Evolutionary conservation across 2,888 invertebrate species (phyloP).

Genomic region (Lithodes maja): DNA sequence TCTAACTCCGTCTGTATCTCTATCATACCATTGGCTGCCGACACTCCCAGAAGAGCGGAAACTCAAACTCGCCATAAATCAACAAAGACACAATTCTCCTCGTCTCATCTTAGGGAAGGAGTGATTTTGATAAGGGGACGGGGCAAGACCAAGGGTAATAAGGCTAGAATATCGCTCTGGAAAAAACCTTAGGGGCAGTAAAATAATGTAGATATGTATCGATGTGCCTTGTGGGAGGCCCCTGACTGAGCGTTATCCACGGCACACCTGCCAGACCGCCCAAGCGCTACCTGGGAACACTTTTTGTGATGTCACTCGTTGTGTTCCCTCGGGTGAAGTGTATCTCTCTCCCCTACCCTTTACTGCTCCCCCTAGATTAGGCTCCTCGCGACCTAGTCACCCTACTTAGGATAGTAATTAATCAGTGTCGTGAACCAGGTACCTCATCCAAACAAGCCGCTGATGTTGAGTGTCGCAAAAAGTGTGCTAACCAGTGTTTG

Average conservation of each 20-base stretch:
- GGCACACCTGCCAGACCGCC: constrained; percentile 13
- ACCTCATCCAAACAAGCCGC: too few relatives aligned
- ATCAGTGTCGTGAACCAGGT: background rate
- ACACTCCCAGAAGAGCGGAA: background rate
- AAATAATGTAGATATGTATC: background rate
- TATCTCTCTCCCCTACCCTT: background rate
- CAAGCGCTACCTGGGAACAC: constrained; percentile 5
- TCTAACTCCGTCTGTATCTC: background rate
- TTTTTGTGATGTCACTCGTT: constrained; percentile 11
- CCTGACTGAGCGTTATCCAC: constrained; percentile 4
- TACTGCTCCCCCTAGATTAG: background rate
- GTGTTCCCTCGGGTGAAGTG: constrained; percentile 5
- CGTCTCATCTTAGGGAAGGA: constrained; percentile 1
- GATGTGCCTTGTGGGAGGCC: constrained; percentile 13
- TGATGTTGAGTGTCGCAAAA: background rate
- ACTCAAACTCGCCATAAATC: constrained; percentile 9
- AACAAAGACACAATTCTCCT: background rate
- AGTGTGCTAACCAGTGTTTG: background rate
- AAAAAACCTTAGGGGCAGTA: constrained; percentile 12
- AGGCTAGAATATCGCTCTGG: background rate
- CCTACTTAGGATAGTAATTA: background rate
- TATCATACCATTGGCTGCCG: constrained; percentile 8
- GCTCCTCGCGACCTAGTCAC: background rate
- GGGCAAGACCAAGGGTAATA: background rate
- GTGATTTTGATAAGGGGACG: background rate